phyloP scores from a whole-genome alignment of 2,797 vertebrate genomes.

The Phrynocephalus guinanensis region DNA sequence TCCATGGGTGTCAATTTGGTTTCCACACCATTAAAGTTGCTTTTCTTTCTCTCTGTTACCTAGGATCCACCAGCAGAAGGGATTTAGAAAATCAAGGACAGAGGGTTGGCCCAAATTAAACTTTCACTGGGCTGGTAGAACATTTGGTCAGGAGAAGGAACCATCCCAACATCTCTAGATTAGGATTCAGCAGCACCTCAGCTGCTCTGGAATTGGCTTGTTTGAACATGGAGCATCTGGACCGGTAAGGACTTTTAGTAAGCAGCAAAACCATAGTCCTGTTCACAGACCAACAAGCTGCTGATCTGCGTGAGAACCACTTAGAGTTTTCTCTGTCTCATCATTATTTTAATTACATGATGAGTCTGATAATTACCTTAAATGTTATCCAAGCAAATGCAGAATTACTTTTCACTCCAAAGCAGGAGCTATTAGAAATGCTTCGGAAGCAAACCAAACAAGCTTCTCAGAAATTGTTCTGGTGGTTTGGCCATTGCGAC shows the following conservation, averaged over 20 bases:
- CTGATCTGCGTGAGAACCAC: neutral
- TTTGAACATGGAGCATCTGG: too few relatives aligned
- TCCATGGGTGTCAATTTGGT: neutral
- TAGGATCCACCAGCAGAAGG: too few relatives aligned
- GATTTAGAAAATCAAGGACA: neutral
- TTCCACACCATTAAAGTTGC: neutral
- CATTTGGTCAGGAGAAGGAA: too few relatives aligned
- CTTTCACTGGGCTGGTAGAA: too few relatives aligned
- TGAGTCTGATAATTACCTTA: neutral
- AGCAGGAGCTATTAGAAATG: slow-evolving; percentile 37
- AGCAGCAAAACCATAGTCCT: neutral
- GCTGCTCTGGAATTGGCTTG: too few relatives aligned
- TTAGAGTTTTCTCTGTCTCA: neutral
- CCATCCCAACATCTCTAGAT: too few relatives aligned
- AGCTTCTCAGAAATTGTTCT: slow-evolving; percentile 24
- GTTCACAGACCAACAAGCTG: neutral
- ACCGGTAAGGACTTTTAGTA: too few relatives aligned
- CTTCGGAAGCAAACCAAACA: slow-evolving; percentile 32
- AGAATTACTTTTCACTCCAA: slow-evolving; percentile 32
- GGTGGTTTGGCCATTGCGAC: slow-evolving; percentile 37
- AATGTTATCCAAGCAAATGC: neutral
- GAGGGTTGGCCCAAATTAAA: neutral
- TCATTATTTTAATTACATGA: neutral
- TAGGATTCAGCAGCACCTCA: too few relatives aligned
- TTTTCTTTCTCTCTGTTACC: too few relatives aligned